phyloP scores from a whole-genome alignment of 2,888 invertebrate species.

The Andrena minutula region DNA sequence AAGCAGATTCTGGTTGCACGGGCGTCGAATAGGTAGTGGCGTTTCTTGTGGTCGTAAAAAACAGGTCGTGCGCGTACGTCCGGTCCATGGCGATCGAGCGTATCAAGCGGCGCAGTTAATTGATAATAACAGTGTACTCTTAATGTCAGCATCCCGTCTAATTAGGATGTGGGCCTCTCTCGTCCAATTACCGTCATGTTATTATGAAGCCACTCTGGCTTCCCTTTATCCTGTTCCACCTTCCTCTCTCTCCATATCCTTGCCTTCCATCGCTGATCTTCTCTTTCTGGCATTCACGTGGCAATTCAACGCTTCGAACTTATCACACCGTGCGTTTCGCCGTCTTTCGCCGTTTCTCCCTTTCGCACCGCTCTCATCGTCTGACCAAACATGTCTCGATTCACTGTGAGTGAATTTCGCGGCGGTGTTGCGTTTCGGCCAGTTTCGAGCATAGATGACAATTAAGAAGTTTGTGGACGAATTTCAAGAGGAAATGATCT shows the following conservation, averaged over 20 bases:
- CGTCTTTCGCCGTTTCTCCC: no score
- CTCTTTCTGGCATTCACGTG: conserved; percentile 10
- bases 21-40: neutral
- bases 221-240: conserved; percentile 72
- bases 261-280: conserved; percentile 1
- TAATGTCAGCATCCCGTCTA: conserved; percentile 78
- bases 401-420: neutral
- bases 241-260: conserved; percentile 31
- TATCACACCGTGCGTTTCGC: neutral
- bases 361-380: neutral
- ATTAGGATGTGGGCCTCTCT: conserved; percentile 80
- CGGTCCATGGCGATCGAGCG: conserved; percentile 66
- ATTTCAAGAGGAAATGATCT: no score
- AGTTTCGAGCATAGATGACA: no score
- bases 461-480: no score
- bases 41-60: conserved; percentile 63
- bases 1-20: neutral
- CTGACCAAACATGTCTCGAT: neutral
- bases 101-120: conserved; percentile 79
- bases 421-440: no score
- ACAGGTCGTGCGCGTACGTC: conserved; percentile 52
- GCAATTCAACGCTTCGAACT: neutral
- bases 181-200: conserved; percentile 80
- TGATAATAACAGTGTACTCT: conserved; percentile 81
- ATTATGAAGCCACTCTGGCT: conserved; percentile 78